Percentiles rank a stretch among this genome's conserved stretches.
These are phyloP conservation scores for Drosophila bocqueti DNA, from an alignment of 1,140 invertebrate genomes.

Conservation along the genomic window DNA sequence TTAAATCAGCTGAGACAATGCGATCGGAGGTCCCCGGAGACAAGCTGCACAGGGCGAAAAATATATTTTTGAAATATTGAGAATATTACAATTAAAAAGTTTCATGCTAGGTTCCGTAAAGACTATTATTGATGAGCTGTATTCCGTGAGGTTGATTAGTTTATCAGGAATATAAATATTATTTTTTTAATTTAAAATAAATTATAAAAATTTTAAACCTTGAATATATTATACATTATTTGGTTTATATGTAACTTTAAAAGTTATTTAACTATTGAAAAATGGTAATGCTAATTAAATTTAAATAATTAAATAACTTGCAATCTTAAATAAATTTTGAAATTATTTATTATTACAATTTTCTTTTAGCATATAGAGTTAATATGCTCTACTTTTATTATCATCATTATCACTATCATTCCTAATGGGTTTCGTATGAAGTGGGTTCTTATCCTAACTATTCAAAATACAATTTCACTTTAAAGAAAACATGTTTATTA, in stretches of 20 bases:
- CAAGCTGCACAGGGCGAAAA: neutral
- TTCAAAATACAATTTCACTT: neutral
- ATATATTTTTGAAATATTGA: neutral
- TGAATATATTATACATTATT: too few relatives aligned
- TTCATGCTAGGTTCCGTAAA: neutral
- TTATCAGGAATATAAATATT: too few relatives aligned
- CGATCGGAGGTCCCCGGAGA: conserved; percentile 9
- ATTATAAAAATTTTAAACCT: too few relatives aligned
- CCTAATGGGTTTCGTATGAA: neutral
- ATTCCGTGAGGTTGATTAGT: neutral
- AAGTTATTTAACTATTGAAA: too few relatives aligned
- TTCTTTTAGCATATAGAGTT: neutral
- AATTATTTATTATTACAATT: neutral
- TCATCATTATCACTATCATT: neutral
- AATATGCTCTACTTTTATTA: neutral
- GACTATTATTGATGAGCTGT: too few relatives aligned
- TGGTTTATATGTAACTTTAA: too few relatives aligned
- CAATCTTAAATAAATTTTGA: neutral
- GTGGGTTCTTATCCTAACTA: neutral
- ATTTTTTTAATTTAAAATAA: too few relatives aligned
- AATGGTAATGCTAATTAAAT: neutral
- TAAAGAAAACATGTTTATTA: neutral
- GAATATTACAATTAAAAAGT: neutral
- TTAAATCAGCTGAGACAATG: conserved; percentile 68
- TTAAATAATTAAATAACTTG: neutral